Evolutionary conservation across 2,797 vertebrate species (phyloP), one percentile per base, ranked within the genome.

Genomic region (Ara ararauna): DNA sequence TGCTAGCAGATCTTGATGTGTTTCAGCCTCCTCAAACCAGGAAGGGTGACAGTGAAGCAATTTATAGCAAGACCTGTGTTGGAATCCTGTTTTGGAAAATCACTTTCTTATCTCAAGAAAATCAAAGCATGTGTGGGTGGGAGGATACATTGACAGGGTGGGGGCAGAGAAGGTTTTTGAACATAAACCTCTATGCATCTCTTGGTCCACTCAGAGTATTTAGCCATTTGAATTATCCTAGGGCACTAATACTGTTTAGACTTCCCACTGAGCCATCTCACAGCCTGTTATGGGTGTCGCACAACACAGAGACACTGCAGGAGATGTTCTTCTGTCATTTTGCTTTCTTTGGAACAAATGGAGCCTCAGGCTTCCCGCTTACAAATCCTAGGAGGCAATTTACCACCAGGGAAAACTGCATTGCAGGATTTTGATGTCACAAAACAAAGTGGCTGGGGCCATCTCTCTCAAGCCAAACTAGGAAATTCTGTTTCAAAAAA

Each of bases 51-150:
- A 3, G 42, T 44, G 24, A 87, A 93, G 64, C 20, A 82, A 54
- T 79, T 94, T 79, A 51, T 26, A 87, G 20, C 5, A 85, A 77
- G 85, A 77, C 29, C 23, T 77, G n/a, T 51, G 60, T 26, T 60
- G 47, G 67, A 88, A 91, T 93, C 81, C 47, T 7, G 38, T 84
- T 90, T 78, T 81, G 88, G 45, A 93, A 91, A 91, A 79, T 62
- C 50, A 24, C 42, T 86, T 86, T 42, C 38, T 72, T 77, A 66
- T 34, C 62, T 78, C 0, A 0, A 48, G 40, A 58, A 68, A 95
- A 86, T 60, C 6, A 5, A 78, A 87, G 24, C 1, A 9, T 29
- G 2, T 21, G 10, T 34, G 44, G 23, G 10, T 15, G 10, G 32
- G 60, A 79, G 16, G 51, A 24, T 50, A 8, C 34, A 44, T 26